Evolutionary conservation across 2,797 vertebrate genomes (phyloP), one percentile per base, ranked within the genome.

Genomic region (Myripristis jacobus): DNA sequence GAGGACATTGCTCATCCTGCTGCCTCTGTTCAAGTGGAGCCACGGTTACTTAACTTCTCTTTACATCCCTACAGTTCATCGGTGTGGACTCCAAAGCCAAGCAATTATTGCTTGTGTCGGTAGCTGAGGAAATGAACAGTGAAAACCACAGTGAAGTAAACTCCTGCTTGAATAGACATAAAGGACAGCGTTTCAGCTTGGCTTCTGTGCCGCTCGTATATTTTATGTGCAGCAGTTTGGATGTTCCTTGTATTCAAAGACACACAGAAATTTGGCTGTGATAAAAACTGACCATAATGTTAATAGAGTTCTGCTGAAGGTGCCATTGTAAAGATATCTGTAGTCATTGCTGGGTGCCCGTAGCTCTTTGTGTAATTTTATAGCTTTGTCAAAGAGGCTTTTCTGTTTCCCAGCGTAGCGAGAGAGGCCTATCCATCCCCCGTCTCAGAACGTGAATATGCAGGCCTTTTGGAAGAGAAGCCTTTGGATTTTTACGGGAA

Each of bases 261-360:
- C 71, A 60, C 46, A 48, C 59, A 43, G 72, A 51, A 78, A 65
- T 83, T 81, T 61, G 60, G 64, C 63, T 6, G 46, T 51, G 56
- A 88, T 88, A 79, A 90, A n/a, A 90, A 83, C 29, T 67, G 81
- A 66, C 82, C 85, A 22, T 84, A 74, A 81, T 73, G 60, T 84
- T 87, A 85, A 87, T 85, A 79, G 73, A 62, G 31, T 21, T 72
- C 54, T 16, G 82, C 82, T 72, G 83, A 86, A 83, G 84, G 82
- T 85, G 82, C 77, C 66, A 4, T 73, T 79, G 80, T 84, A 73
- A 82, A 88, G 84, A 82, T 80, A 75, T 66, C 64, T 73, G 81
- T 76, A 66, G 83, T 86, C 71, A 55, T 70, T 73, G 70, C 76
- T 70, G 38, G 34, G 62, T 16, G 84, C 80, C 82, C 47, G 61